Percentiles rank a stretch among this genome's conserved stretches.
These are phyloP conservation scores for Spisula subtruncata DNA, from an alignment of 2,888 invertebrate species.

Conservation along the genomic window DNA sequence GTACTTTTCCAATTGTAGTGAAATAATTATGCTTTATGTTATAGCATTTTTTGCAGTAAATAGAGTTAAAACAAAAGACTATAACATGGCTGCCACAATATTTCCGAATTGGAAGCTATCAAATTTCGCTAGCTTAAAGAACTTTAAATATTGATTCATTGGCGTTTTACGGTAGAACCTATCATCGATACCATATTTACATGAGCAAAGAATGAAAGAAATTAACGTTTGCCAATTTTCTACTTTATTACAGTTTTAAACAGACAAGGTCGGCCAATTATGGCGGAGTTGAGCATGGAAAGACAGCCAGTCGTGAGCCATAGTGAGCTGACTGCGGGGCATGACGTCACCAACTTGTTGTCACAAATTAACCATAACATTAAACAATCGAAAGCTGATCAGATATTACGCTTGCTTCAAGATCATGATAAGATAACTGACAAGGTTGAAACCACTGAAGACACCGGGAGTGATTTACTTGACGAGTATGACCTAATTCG, in stretches of 20 bases:
- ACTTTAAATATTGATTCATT: constrained; percentile 51
- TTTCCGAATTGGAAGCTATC: constrained; percentile 43
- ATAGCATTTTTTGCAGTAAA: constrained; percentile 26
- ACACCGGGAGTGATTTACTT: constrained; percentile 49
- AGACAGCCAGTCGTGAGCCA: constrained; percentile 58
- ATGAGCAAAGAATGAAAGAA: constrained; percentile 42
- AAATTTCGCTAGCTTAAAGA: constrained; percentile 40
- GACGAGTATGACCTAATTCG: constrained; percentile 61
- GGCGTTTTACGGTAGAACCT: constrained; percentile 24
- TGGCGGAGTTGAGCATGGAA: constrained; percentile 64
- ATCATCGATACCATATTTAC: constrained; percentile 34
- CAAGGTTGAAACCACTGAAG: constrained; percentile 67
- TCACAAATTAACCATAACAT: constrained; percentile 75
- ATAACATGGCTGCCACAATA: constrained; percentile 41
- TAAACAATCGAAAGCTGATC: constrained; percentile 78
- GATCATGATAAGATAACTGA: constrained; percentile 77
- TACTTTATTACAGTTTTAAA: constrained; percentile 50
- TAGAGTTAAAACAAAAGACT: constrained; percentile 33
- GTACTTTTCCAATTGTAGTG: constrained; percentile 50
- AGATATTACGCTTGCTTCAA: constrained; percentile 77
- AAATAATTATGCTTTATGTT: constrained; percentile 21
- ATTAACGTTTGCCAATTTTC: constrained; percentile 44
- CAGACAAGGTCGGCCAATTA: constrained; percentile 48
- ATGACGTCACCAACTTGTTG: constrained; percentile 72
- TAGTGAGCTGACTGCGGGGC: constrained; percentile 64